phyloP scores from a whole-genome alignment of 2,888 invertebrate species.

The Hydropsyche betteni region DNA sequence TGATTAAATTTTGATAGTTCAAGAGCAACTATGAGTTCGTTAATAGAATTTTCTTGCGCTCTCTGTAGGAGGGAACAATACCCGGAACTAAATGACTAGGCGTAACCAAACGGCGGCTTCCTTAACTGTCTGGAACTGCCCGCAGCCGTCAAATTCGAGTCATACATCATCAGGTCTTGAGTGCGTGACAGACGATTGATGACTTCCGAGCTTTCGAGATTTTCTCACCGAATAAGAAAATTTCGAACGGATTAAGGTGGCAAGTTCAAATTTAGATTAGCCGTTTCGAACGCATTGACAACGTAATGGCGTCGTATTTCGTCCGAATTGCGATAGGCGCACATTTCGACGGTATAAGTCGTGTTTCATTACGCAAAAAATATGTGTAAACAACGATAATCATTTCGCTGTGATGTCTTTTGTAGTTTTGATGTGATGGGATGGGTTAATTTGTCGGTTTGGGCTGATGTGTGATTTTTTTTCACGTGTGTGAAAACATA shows the following conservation, averaged over 20 bases:
- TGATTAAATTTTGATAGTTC: not conserved
- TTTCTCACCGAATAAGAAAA: conserved; percentile 24
- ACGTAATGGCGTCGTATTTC: conserved; percentile 21
- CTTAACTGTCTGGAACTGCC: conserved; percentile 29
- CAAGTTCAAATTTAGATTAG: conserved; percentile 14
- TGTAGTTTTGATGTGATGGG: too few species aligned
- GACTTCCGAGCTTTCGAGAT: conserved; percentile 39
- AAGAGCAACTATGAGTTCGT: not conserved
- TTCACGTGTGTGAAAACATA: too few species aligned
- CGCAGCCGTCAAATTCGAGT: conserved; percentile 29
- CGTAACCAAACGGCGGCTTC: conserved; percentile 42
- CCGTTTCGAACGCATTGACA: conserved; percentile 19
- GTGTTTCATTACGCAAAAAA: not conserved
- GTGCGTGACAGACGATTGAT: conserved; percentile 41
- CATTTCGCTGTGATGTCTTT: too few species aligned
- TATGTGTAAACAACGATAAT: not conserved
- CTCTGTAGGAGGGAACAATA: conserved; percentile 41
- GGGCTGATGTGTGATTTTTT: too few species aligned
- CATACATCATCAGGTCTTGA: conserved; percentile 28
- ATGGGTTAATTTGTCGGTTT: too few species aligned
- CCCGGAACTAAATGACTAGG: conserved; percentile 48
- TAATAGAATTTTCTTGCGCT: conserved; percentile 16
- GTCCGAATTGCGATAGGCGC: not conserved
- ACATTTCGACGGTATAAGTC: not conserved
- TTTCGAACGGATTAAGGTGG: conserved; percentile 1